Evolutionary conservation across 2,888 invertebrate species (phyloP).

Genomic region (Cyclophora albipunctata): DNA sequence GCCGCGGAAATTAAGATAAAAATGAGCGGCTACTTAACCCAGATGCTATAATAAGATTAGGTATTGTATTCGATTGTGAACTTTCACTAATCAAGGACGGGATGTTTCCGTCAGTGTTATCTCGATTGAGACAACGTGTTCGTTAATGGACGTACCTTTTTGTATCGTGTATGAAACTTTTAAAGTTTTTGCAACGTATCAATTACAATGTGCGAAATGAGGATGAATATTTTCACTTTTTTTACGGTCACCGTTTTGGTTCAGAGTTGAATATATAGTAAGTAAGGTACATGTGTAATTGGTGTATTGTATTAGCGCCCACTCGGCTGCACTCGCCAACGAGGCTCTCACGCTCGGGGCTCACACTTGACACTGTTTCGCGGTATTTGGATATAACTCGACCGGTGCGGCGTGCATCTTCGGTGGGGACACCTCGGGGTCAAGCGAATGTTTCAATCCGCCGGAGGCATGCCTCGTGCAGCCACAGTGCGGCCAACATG

Average conservation of each 20-base stretch:
- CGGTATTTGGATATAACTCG: conserved; percentile 16
- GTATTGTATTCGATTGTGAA: conserved; percentile 12
- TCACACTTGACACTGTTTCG: conserved; percentile 37
- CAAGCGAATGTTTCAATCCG: conserved; percentile 12
- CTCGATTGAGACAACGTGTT: conserved; percentile 9
- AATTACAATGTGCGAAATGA: conserved; percentile 12
- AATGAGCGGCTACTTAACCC: conserved; percentile 15
- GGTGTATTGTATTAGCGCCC: conserved; percentile 23
- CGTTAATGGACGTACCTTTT: conserved; percentile 4
- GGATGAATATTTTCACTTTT: conserved; percentile 24
- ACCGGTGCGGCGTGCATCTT: conserved; percentile 5
- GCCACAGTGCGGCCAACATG: too few species aligned
- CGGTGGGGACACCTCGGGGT: background rate
- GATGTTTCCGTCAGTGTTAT: conserved; percentile 17
- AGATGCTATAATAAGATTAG: conserved; percentile 18
- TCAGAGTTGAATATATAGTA: conserved; percentile 19
- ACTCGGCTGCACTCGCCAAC: conserved; percentile 20
- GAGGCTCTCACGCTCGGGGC: conserved; percentile 27
- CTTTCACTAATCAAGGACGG: conserved; percentile 21
- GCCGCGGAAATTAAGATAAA: conserved; percentile 14
- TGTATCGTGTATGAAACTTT: conserved; percentile 5
- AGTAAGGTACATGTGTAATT: conserved; percentile 23
- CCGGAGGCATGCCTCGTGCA: background rate
- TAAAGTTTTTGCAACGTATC: conserved; percentile 2
- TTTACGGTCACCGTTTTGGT: conserved; percentile 18